These are phyloP conservation scores for Tipula confusa DNA, from an alignment of 2,888 invertebrate genomes.

Conservation along the genomic window DNA sequence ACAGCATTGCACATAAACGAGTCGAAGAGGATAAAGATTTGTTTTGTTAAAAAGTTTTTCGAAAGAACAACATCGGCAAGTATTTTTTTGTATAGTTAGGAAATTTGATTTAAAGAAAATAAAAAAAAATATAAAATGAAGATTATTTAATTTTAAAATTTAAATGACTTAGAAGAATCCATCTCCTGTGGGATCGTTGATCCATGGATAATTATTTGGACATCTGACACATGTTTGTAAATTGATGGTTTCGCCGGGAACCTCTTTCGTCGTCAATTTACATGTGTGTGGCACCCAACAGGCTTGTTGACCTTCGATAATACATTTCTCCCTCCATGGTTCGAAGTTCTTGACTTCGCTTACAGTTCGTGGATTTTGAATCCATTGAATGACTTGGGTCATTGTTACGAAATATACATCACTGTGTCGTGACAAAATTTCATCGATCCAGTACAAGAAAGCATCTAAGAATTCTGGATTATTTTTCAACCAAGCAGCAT, in stretches of 20 bases:
- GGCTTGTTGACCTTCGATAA: conserved; percentile 74
- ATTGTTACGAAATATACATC: conserved; percentile 93
- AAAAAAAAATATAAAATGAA: background rate
- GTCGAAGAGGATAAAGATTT: too few species aligned
- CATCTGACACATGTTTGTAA: conserved; percentile 89
- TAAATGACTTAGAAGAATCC: conserved; percentile 71
- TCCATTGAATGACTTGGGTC: conserved; percentile 96
- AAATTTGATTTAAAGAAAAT: background rate
- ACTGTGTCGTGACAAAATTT: conserved; percentile 75
- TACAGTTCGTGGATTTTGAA: conserved; percentile 82
- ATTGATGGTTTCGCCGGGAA: conserved; percentile 90
- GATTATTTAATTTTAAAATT: conserved; percentile 28
- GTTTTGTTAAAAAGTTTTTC: background rate
- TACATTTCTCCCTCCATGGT: conserved; percentile 91
- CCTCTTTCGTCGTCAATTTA: conserved; percentile 86
- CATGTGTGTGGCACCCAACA: conserved; percentile 89
- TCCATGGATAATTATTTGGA: conserved; percentile 92
- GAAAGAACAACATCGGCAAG: background rate
- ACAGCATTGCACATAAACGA: background rate
- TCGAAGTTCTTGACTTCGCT: conserved; percentile 87
- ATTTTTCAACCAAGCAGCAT: conserved; percentile 89
- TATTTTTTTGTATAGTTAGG: background rate
- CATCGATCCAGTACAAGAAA: conserved; percentile 91
- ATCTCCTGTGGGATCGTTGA: conserved; percentile 74
- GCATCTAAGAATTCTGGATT: conserved; percentile 89